Percentiles rank a stretch among this genome's conserved stretches.
Conservation (phyloP, 2,888 invertebrate genomes). For the Epsilonema sp. region DNA sequence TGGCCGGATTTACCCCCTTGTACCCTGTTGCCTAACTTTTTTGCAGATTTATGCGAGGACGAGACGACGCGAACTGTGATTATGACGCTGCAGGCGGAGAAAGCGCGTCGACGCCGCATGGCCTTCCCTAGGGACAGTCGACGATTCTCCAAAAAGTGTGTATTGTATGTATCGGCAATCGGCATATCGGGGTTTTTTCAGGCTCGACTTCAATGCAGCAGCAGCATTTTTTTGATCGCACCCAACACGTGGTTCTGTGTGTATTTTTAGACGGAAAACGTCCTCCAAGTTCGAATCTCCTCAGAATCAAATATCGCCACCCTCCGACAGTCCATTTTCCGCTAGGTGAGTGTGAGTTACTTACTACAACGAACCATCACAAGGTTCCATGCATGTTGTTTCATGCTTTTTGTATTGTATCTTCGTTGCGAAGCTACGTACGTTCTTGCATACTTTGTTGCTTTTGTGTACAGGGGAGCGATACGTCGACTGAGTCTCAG, state of each 20-base stretch:
- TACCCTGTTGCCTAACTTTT: too few relatives aligned
- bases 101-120: slow-evolving; percentile 14
- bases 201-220: too few relatives aligned
- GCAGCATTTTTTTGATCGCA: too few relatives aligned
- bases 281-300: slow-evolving; percentile 26
- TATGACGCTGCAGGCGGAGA: slow-evolving; percentile 18
- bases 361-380: too few relatives aligned
- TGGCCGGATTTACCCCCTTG: too few relatives aligned
- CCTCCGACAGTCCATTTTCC: slow-evolving; percentile 21
- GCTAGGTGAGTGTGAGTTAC: slow-evolving; percentile 12
- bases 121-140: slow-evolving; percentile 24
- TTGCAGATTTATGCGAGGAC: slow-evolving; percentile 24
- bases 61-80: slow-evolving; percentile 21
- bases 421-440: background rate
- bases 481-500: slow-evolving; percentile 25
- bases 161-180: too few relatives aligned
- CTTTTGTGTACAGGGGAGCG: slow-evolving; percentile 16
- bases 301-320: slow-evolving; percentile 15
- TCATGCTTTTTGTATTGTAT: background rate
- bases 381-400: too few relatives aligned
- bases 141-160: slow-evolving; percentile 20
- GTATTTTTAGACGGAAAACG: slow-evolving; percentile 8
- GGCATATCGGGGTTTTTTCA: too few relatives aligned
- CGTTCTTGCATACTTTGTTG: too few relatives aligned
- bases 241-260: too few relatives aligned